These are phyloP conservation scores for Drosophila persimilis DNA, from an alignment of 1,140 invertebrate genomes.

Conservation along the genomic window DNA sequence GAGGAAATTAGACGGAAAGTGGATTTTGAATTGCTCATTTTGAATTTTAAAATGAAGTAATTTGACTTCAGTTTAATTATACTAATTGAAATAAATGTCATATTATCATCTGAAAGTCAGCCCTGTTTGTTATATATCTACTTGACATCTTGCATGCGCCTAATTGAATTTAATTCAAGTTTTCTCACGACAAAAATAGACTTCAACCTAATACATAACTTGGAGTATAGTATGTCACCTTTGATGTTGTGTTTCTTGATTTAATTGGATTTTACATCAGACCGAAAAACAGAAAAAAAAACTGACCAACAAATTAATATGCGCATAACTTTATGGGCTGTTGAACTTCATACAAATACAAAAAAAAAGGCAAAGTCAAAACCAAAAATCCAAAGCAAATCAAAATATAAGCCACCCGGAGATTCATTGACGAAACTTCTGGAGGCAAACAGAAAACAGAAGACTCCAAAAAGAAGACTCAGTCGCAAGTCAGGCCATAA, in stretches of 20 bases:
- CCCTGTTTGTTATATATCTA: constrained; percentile 12
- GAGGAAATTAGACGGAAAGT: too few relatives aligned
- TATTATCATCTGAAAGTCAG: constrained; percentile 13
- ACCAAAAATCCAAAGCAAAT: constrained; percentile 14
- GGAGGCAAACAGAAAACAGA: constrained; percentile 21
- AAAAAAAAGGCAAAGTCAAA: constrained; percentile 22
- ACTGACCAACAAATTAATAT: constrained; percentile 53
- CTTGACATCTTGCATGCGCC: constrained; percentile 59
- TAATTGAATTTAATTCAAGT: constrained; percentile 52
- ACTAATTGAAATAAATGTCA: constrained; percentile 8
- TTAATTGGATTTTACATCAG: constrained; percentile 40
- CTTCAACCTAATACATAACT: not conserved
- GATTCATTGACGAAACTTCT: constrained; percentile 52
- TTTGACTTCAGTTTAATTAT: too few relatives aligned
- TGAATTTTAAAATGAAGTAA: too few relatives aligned
- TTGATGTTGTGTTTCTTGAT: constrained; percentile 11
- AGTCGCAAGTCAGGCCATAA: constrained; percentile 7
- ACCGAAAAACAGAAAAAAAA: not conserved
- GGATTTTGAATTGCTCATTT: too few relatives aligned
- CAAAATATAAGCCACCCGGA: constrained; percentile 26
- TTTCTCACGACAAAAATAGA: constrained; percentile 13
- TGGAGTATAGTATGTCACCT: constrained; percentile 5
- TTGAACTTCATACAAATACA: constrained; percentile 52
- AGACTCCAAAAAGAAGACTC: constrained; percentile 6
- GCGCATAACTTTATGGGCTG: constrained; percentile 70